Evolutionary conservation across 2,888 invertebrate species (phyloP).

Genomic region (Drosophila mayaguana): DNA sequence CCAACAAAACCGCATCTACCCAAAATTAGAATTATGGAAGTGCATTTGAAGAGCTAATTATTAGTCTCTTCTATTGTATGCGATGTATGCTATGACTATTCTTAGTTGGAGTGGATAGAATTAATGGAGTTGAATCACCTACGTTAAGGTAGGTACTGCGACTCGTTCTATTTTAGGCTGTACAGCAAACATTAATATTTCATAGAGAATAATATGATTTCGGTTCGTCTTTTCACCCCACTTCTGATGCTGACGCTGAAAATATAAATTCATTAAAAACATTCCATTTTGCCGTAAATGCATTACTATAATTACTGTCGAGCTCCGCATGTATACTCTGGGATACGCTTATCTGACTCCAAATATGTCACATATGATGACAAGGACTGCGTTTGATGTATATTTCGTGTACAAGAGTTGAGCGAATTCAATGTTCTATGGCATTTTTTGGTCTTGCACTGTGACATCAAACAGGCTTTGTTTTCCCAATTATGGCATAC

Average conservation of each 20-base stretch:
- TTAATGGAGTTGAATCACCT: slow-evolving; percentile 65
- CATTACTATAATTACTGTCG: slow-evolving; percentile 70
- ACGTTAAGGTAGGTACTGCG: slow-evolving; percentile 49
- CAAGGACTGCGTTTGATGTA: slow-evolving; percentile 57
- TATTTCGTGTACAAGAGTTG: background rate
- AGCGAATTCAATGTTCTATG: background rate
- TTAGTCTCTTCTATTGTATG: background rate
- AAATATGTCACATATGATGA: slow-evolving; percentile 74
- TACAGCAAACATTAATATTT: slow-evolving; percentile 11
- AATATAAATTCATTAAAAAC: slow-evolving; percentile 76
- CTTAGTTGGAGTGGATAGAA: background rate
- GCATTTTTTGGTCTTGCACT: slow-evolving; percentile 43
- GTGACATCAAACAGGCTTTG: slow-evolving; percentile 73
- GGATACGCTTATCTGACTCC: slow-evolving; percentile 57
- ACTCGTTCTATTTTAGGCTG: slow-evolving; percentile 19
- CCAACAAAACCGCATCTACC: background rate
- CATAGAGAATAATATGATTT: background rate
- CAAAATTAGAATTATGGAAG: background rate
- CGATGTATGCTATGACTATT: background rate
- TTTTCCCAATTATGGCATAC: slow-evolving; percentile 40
- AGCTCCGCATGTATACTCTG: slow-evolving; percentile 20
- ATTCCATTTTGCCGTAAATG: slow-evolving; percentile 74
- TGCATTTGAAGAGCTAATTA: background rate
- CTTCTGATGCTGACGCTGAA: slow-evolving; percentile 31
- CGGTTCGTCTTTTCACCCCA: slow-evolving; percentile 32